These are phyloP conservation scores for Aplysina aerophoba DNA, from an alignment of 37 sponge, comb jelly and placozoan genomes.

Conservation along the genomic window DNA sequence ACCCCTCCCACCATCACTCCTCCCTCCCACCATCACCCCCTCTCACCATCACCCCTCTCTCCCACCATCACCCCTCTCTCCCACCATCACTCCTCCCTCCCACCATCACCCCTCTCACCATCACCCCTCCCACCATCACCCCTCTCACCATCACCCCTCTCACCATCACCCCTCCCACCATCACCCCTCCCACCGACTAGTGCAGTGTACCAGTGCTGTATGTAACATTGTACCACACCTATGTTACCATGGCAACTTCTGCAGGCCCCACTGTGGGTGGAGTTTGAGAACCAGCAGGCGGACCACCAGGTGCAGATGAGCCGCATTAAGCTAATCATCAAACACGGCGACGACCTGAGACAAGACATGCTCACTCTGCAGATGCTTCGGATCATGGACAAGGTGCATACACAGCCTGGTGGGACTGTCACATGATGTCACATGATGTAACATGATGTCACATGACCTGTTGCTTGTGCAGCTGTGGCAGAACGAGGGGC, in stretches of 20 bases:
- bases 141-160: no score
- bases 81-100: no score
- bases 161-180: no score
- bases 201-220: no score
- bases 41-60: no score
- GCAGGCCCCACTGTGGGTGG: constrained; percentile 90
- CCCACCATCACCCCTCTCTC: no score
- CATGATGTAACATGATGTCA: background rate
- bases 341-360: constrained; percentile 91
- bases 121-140: no score
- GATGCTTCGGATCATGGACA: constrained; percentile 91
- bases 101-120: no score
- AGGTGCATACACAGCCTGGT: constrained; percentile 43
- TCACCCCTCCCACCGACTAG: no score
- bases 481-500: constrained; percentile 84
- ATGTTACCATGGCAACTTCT: no score
- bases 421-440: background rate
- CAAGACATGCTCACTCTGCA: constrained; percentile 97
- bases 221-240: background rate
- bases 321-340: constrained; percentile 82
- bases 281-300: constrained; percentile 75
- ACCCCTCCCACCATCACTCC: no score
- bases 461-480: constrained; percentile 1
- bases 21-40: no score
- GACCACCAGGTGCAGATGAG: constrained; percentile 14